These are phyloP conservation scores for Caenorhabditis tropicalis DNA, from an alignment of 1,140 invertebrate species.

Conservation along the genomic window DNA sequence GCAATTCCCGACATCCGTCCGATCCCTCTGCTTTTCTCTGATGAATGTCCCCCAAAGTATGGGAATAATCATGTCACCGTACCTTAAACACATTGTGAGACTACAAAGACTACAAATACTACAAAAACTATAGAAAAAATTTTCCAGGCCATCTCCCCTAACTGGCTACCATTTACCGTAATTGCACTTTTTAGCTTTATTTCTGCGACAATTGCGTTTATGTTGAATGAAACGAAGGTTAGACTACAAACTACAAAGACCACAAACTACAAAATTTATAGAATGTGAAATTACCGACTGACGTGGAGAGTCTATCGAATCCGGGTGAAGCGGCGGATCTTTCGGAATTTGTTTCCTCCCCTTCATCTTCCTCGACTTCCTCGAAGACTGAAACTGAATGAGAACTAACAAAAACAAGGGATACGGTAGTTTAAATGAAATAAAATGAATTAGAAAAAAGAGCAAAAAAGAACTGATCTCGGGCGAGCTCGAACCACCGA, in stretches of 20 bases:
- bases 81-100: slow-evolving; percentile 14
- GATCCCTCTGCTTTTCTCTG: neutral
- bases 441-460: too few relatives aligned
- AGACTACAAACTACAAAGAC: neutral
- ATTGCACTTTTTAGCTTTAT: slow-evolving; percentile 5
- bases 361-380: neutral
- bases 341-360: neutral
- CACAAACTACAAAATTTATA: neutral
- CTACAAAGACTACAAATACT: neutral
- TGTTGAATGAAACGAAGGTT: slow-evolving; percentile 13
- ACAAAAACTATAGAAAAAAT: neutral
- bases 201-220: neutral
- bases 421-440: too few relatives aligned
- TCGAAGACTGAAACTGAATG: too few relatives aligned
- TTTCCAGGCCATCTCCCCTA: neutral
- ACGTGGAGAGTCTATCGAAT: slow-evolving; percentile 10
- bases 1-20: slow-evolving; percentile 4
- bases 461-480: too few relatives aligned
- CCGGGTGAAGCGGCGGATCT: neutral
- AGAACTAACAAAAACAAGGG: too few relatives aligned
- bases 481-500: too few relatives aligned
- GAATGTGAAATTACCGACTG: slow-evolving; percentile 9
- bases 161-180: slow-evolving; percentile 1
- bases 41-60: slow-evolving; percentile 27
- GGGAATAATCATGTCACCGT: slow-evolving; percentile 16